Percentiles rank a stretch among this genome's conserved stretches.
Evolutionary conservation across 2,888 invertebrate species (phyloP).

Genomic region (Ochlodes sylvanus): DNA sequence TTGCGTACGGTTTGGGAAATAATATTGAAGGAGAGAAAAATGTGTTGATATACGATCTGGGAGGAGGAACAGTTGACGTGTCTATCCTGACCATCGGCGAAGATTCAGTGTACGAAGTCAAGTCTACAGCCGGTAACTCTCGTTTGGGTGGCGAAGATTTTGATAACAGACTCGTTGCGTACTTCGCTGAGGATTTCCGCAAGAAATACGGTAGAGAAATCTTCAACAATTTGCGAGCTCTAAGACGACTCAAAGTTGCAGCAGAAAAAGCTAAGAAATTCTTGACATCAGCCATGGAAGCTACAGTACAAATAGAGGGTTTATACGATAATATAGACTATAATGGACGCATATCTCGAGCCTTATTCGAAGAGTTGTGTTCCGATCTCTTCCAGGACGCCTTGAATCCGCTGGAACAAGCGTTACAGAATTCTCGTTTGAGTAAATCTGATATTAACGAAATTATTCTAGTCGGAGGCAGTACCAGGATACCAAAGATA

Average conservation of each 20-base stretch:
- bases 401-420: slow-evolving; percentile 55
- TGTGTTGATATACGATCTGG: slow-evolving; percentile 67
- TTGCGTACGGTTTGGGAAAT: slow-evolving; percentile 64
- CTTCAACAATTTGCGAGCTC: slow-evolving; percentile 49
- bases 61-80: slow-evolving; percentile 71
- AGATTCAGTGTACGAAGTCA: slow-evolving; percentile 62
- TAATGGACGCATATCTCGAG: slow-evolving; percentile 55
- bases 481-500: slow-evolving; percentile 70
- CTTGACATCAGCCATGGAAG: slow-evolving; percentile 59
- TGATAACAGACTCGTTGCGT: slow-evolving; percentile 67
- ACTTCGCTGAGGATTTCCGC: slow-evolving; percentile 65
- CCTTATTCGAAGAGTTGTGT: slow-evolving; percentile 67
- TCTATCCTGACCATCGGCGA: slow-evolving; percentile 61
- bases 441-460: slow-evolving; percentile 58
- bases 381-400: slow-evolving; percentile 69
- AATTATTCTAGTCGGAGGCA: slow-evolving; percentile 67
- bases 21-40: slow-evolving; percentile 54
- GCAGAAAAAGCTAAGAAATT: slow-evolving; percentile 64
- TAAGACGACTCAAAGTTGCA: slow-evolving; percentile 60
- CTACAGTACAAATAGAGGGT: slow-evolving; percentile 58
- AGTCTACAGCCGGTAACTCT: slow-evolving; percentile 62
- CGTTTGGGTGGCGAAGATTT: slow-evolving; percentile 71
- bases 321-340: slow-evolving; percentile 64
- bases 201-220: slow-evolving; percentile 59
- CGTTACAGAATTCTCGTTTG: slow-evolving; percentile 58